Evolutionary conservation across 2,888 invertebrate species (phyloP).

Genomic region (Octonoba sinensis): DNA sequence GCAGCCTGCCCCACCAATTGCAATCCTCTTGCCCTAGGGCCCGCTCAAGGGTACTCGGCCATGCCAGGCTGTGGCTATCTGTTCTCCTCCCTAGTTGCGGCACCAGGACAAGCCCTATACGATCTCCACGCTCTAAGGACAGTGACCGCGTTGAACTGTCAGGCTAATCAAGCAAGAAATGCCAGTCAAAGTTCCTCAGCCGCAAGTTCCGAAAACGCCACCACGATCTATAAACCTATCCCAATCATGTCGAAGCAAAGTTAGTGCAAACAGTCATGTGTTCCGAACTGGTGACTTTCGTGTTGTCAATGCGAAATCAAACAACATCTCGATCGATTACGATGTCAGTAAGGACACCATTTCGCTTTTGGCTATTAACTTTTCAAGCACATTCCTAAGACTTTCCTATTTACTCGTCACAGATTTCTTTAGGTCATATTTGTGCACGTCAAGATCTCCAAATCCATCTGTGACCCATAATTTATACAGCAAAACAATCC

Average conservation of each 20-base stretch:
- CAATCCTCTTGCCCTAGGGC: slow-evolving; percentile 27
- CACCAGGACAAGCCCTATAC: slow-evolving; percentile 52
- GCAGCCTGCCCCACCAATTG: slow-evolving; percentile 28
- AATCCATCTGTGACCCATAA: too few relatives aligned
- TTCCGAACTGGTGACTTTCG: background rate
- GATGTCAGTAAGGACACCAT: too few relatives aligned
- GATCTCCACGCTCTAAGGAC: slow-evolving; percentile 60
- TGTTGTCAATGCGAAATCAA: too few relatives aligned
- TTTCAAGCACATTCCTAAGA: too few relatives aligned
- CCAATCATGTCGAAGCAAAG: slow-evolving; percentile 65
- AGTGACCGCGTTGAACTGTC: slow-evolving; percentile 55
- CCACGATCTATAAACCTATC: slow-evolving; percentile 64
- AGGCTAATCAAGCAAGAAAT: slow-evolving; percentile 30
- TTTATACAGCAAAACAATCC: too few relatives aligned
- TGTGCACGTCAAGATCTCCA: too few relatives aligned
- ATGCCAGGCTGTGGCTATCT: slow-evolving; percentile 51
- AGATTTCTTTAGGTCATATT: too few relatives aligned
- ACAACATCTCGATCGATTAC: too few relatives aligned
- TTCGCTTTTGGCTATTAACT: too few relatives aligned
- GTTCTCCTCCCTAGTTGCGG: slow-evolving; percentile 28
- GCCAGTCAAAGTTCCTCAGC: slow-evolving; percentile 45
- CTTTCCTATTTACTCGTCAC: too few relatives aligned
- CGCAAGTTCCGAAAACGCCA: slow-evolving; percentile 36
- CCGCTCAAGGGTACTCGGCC: slow-evolving; percentile 39
- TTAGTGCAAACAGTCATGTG: slow-evolving; percentile 24